These are phyloP conservation scores for Echiichthys vipera DNA, from an alignment of 2,797 vertebrate genomes.

Conservation along the genomic window DNA sequence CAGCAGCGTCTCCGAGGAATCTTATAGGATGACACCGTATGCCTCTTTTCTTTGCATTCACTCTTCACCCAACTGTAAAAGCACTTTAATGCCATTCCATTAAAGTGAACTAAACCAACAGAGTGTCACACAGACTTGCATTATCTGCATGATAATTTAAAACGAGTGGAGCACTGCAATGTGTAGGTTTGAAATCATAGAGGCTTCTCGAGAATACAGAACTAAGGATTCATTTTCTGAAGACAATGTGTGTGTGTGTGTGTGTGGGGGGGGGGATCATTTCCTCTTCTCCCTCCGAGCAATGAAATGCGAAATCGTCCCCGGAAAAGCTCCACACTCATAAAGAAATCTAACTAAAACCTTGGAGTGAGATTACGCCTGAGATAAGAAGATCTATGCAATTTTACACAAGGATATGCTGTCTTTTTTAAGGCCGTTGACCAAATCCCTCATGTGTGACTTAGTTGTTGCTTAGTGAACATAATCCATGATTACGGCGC, in stretches of 20 bases:
- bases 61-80: slow-evolving; percentile 62
- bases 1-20: slow-evolving; percentile 15
- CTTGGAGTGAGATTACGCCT: slow-evolving; percentile 45
- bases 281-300: slow-evolving; percentile 23
- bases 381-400: slow-evolving; percentile 69
- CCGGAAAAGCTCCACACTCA: slow-evolving; percentile 44
- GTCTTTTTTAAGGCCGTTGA: slow-evolving; percentile 57
- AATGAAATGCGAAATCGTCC: slow-evolving; percentile 40
- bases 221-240: slow-evolving; percentile 68
- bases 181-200: slow-evolving; percentile 62
- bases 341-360: slow-evolving; percentile 57
- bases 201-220: slow-evolving; percentile 67
- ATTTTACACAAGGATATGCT: slow-evolving; percentile 53
- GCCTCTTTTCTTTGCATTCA: slow-evolving; percentile 54
- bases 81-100: slow-evolving; percentile 69
- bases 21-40: slow-evolving; percentile 23
- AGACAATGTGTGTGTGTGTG: slow-evolving; percentile 63
- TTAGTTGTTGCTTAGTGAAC: slow-evolving; percentile 51
- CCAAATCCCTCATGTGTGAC: slow-evolving; percentile 65
- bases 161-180: slow-evolving; percentile 55
- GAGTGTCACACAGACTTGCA: slow-evolving; percentile 65
- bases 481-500: slow-evolving; percentile 69
- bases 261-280: slow-evolving; percentile 47
- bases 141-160: slow-evolving; percentile 75
- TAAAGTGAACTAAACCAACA: slow-evolving; percentile 68